phyloP scores from a whole-genome alignment of 2,113 vertebrate species.

The Xenus cinereus region DNA sequence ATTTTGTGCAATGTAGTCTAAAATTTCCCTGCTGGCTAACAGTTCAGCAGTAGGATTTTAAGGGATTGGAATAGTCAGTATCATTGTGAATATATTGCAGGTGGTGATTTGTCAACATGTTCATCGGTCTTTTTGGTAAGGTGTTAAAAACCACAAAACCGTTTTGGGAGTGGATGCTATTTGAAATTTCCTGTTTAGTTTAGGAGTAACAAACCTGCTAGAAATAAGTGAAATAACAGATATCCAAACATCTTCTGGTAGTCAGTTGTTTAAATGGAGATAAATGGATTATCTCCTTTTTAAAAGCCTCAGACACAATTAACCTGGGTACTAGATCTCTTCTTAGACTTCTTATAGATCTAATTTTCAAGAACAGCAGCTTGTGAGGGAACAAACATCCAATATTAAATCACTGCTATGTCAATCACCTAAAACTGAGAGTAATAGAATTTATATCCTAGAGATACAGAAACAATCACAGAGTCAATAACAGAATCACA shows the following conservation, averaged over 20 bases:
- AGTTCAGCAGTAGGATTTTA: neutral
- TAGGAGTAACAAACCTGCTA: neutral
- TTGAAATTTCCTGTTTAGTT: neutral
- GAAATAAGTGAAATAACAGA: neutral
- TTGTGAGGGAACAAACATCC: no score
- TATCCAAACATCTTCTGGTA: neutral
- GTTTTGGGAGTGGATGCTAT: neutral
- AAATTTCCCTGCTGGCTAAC: neutral
- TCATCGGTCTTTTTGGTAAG: neutral
- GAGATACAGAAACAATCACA: neutral
- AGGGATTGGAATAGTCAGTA: neutral
- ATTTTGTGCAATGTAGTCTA: neutral
- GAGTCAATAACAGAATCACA: neutral
- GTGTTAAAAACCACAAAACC: neutral
- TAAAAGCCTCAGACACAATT: neutral
- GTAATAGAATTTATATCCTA: neutral
- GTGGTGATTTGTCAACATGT: neutral
- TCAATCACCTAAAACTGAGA: neutral
- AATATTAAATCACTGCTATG: no score
- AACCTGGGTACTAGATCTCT: neutral
- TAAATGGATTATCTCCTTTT: neutral
- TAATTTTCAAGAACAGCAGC: neutral
- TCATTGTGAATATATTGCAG: neutral
- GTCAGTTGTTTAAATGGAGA: neutral
- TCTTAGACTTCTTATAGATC: neutral